Evolutionary conservation across 2,888 invertebrate species (phyloP).

Genomic region (Ceraclea dissimilis): DNA sequence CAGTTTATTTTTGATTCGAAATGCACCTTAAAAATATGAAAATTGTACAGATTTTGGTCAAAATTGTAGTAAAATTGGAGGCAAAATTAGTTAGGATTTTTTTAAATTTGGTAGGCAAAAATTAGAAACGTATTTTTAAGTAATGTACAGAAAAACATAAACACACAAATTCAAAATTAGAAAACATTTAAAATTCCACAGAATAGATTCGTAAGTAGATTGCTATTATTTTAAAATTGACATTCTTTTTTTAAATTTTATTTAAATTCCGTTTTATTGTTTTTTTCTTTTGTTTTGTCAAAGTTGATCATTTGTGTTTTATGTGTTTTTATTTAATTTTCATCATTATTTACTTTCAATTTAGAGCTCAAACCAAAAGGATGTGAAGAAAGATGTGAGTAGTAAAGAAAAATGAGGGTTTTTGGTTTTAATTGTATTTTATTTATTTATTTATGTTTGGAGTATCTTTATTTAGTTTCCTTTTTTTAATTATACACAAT

Average conservation of each 20-base stretch:
- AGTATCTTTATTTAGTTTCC: neutral
- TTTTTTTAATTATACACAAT: neutral
- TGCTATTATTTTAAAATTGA: no score
- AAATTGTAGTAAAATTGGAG: no score
- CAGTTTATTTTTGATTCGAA: neutral
- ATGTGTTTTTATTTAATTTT: conserved; percentile 12
- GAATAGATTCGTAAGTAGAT: no score
- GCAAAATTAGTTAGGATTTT: no score
- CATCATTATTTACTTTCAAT: conserved; percentile 32
- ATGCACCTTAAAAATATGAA: no score
- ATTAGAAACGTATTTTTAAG: no score
- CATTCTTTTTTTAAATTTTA: no score
- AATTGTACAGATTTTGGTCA: no score
- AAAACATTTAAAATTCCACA: no score
- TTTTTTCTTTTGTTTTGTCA: conserved; percentile 1
- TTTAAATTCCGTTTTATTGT: neutral
- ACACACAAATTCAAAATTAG: no score
- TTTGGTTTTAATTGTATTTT: conserved; percentile 1
- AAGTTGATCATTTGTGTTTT: neutral
- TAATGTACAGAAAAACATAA: no score
- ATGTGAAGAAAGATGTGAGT: conserved; percentile 45
- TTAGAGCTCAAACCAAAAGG: conserved; percentile 42
- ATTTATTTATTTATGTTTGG: conserved; percentile 3
- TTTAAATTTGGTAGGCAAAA: no score
- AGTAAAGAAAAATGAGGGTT: conserved; percentile 22